phyloP scores from a whole-genome alignment of 2,113 vertebrate species.

The Elachura formosa region DNA sequence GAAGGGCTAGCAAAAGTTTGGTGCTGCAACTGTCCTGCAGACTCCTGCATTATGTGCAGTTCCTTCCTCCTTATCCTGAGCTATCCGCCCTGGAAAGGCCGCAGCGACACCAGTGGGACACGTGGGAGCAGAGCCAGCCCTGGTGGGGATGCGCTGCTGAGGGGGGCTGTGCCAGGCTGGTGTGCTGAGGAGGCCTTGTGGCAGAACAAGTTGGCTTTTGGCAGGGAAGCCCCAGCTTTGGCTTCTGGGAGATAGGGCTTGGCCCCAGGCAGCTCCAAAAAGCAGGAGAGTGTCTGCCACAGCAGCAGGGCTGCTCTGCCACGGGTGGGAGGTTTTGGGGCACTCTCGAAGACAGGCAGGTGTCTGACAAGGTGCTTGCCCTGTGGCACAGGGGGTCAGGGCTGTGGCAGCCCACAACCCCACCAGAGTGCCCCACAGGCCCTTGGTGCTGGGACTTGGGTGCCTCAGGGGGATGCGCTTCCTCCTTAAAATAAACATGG shows the following conservation, averaged over 20 bases:
- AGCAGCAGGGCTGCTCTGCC: rapidly evolving
- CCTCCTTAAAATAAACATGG: conserved; percentile 49
- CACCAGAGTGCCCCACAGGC: neutral
- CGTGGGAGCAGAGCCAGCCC: neutral
- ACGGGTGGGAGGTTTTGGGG: neutral
- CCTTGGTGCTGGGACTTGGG: neutral
- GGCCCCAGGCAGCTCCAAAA: rapidly evolving
- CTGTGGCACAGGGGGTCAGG: neutral
- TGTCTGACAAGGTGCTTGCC: rapidly evolving
- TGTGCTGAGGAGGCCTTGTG: rapidly evolving
- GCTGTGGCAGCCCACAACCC: rapidly evolving
- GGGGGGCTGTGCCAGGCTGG: rapidly evolving
- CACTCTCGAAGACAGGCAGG: rapidly evolving
- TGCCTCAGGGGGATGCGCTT: neutral
- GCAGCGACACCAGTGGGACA: rapidly evolving
- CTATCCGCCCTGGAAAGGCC: neutral
- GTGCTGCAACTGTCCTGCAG: neutral
- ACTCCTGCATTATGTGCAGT: neutral
- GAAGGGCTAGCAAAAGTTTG: neutral
- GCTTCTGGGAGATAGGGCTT: neutral
- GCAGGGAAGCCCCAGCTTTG: neutral
- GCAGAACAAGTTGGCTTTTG: neutral
- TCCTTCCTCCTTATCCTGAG: neutral
- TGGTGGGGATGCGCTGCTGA: rapidly evolving
- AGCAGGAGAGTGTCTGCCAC: rapidly evolving